A percentile compares a stretch with the other conserved stretches of the same genome.
phyloP scores from a whole-genome alignment of 2,888 invertebrate genomes.

The Halictus quadricinctus region DNA sequence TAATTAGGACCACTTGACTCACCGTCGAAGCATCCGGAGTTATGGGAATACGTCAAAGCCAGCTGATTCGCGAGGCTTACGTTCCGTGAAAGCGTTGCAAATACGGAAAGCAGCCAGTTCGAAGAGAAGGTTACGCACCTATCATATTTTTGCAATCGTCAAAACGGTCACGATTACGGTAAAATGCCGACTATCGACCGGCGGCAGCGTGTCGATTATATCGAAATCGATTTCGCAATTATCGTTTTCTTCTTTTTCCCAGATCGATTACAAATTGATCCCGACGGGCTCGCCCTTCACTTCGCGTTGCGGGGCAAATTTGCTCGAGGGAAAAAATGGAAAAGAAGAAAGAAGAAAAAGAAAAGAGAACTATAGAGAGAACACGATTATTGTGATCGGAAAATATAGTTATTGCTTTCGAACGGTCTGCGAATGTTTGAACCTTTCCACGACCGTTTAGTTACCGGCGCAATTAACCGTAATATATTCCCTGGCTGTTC shows the following conservation, averaged over 20 bases:
- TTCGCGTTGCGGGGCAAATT: not conserved
- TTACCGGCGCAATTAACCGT: not conserved
- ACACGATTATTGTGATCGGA: not conserved
- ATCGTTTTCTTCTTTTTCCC: not conserved
- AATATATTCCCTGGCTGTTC: not conserved
- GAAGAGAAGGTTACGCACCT: not conserved
- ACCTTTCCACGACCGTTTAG: not conserved
- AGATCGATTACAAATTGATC: slow-evolving; percentile 1
- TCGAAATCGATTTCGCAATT: slow-evolving; percentile 1
- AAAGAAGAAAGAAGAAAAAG: not conserved
- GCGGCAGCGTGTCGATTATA: not conserved
- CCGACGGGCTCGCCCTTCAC: not conserved
- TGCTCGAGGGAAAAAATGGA: not conserved
- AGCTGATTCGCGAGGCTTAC: slow-evolving; percentile 8
- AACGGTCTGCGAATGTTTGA: not conserved
- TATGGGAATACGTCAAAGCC: slow-evolving; percentile 5
- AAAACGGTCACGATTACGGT: slow-evolving; percentile 4
- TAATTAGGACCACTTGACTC: slow-evolving; percentile 23
- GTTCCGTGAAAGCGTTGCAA: slow-evolving; percentile 30
- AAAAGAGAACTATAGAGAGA: too few relatives aligned
- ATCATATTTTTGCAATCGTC: slow-evolving; percentile 7
- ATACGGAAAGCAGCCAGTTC: slow-evolving; percentile 21
- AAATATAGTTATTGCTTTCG: slow-evolving; percentile 1
- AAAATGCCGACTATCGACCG: not conserved
- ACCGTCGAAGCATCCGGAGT: not conserved